A percentile compares a stretch with the other conserved stretches of the same genome.
Conservation (phyloP, 2,888 invertebrate genomes). For the Acrobasis suavella region DNA sequence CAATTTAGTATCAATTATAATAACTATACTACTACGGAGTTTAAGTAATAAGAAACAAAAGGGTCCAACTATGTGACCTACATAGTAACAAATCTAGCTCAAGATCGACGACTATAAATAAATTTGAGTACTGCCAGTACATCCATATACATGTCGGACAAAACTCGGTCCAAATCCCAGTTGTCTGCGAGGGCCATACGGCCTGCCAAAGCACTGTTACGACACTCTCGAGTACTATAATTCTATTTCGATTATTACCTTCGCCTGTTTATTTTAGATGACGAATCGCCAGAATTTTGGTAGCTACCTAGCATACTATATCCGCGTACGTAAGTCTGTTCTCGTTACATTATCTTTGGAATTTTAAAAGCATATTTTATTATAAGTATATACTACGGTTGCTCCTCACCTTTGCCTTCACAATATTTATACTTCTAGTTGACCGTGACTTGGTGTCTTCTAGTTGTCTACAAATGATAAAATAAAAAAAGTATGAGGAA, state of each 20-base stretch:
- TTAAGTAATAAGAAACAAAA: too few relatives aligned
- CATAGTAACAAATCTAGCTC: not conserved
- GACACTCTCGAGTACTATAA: slow-evolving; percentile 69
- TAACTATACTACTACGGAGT: too few relatives aligned
- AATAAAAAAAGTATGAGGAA: not conserved
- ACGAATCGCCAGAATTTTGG: slow-evolving; percentile 67
- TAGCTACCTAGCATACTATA: slow-evolving; percentile 47
- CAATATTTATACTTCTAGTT: slow-evolving; percentile 20
- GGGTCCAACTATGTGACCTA: too few relatives aligned
- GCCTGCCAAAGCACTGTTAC: slow-evolving; percentile 74
- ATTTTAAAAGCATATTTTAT: slow-evolving; percentile 76
- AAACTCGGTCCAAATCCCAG: slow-evolving; percentile 55
- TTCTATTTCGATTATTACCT: slow-evolving; percentile 82
- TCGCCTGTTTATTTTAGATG: slow-evolving; percentile 79
- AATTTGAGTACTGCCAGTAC: too few relatives aligned
- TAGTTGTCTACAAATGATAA: not conserved
- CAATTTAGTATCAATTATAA: too few relatives aligned
- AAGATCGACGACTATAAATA: slow-evolving; percentile 8
- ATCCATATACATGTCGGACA: slow-evolving; percentile 33
- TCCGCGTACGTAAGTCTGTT: slow-evolving; percentile 49
- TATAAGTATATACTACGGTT: slow-evolving; percentile 21
- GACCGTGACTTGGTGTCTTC: slow-evolving; percentile 8
- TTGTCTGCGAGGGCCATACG: slow-evolving; percentile 47
- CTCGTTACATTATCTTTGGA: slow-evolving; percentile 73
- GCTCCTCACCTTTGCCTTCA: slow-evolving; percentile 15